Evolutionary conservation across 2,888 invertebrate species (phyloP).

Genomic region (Drosophila prostipennis): DNA sequence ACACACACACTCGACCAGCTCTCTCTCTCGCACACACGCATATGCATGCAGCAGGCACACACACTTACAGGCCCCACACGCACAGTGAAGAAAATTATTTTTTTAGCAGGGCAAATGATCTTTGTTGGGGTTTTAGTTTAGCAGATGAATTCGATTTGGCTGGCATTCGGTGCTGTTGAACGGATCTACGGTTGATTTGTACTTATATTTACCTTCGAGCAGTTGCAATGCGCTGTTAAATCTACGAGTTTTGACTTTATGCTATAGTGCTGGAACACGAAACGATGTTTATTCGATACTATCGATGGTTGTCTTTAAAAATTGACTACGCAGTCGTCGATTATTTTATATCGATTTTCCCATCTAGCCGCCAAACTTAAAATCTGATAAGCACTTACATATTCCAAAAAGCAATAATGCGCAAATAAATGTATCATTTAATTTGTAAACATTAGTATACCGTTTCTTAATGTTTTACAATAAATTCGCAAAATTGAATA

Average conservation of each 20-base stretch:
- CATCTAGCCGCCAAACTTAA: not conserved
- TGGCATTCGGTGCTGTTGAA: constrained; percentile 26
- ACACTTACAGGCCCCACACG: constrained; percentile 23
- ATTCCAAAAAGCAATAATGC: too few species aligned
- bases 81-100: constrained; percentile 46
- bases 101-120: constrained; percentile 37
- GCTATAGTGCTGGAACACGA: not conserved
- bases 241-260: constrained; percentile 29
- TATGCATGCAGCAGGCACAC: constrained; percentile 43
- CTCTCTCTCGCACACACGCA: constrained; percentile 31
- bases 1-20: constrained; percentile 24
- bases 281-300: not conserved
- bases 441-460: too few species aligned
- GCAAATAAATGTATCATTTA: too few species aligned
- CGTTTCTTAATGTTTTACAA: too few species aligned
- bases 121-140: constrained; percentile 19
- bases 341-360: not conserved
- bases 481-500: not conserved
- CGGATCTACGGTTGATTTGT: constrained; percentile 21
- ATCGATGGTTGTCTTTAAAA: not conserved
- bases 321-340: not conserved
- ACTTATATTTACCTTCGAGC: constrained; percentile 41
- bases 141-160: constrained; percentile 33
- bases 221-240: constrained; percentile 33
- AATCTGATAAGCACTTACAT: not conserved